These are phyloP conservation scores for Sebastes iracundus DNA, from an alignment of 2,797 vertebrate species.

Conservation along the genomic window DNA sequence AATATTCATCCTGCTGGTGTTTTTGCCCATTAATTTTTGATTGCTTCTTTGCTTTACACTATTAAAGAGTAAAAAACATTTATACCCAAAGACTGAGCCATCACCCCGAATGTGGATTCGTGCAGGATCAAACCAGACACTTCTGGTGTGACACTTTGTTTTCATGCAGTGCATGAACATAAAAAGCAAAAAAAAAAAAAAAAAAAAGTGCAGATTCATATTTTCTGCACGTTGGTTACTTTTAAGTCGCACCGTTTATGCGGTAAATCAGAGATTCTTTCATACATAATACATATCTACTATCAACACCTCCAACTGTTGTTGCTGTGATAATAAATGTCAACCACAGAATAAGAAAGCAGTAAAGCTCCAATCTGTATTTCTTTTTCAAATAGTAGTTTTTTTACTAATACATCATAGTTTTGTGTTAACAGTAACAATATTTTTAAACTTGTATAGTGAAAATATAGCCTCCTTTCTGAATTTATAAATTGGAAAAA, in stretches of 20 bases:
- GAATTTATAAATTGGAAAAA: not conserved
- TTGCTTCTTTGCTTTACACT: slow-evolving; percentile 84
- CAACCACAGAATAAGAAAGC: slow-evolving; percentile 35
- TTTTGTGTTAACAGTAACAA: not conserved
- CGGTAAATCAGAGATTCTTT: slow-evolving; percentile 55
- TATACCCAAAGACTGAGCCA: slow-evolving; percentile 78
- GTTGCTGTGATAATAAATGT: slow-evolving; percentile 43
- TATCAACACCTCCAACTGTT: slow-evolving; percentile 37
- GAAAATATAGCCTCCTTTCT: not conserved
- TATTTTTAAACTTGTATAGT: not conserved
- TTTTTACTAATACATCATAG: not conserved
- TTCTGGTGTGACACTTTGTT: slow-evolving; percentile 70
- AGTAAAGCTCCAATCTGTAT: not conserved
- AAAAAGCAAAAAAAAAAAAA: slow-evolving; percentile 42
- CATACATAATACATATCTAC: slow-evolving; percentile 62
- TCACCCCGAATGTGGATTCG: slow-evolving; percentile 77
- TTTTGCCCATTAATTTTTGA: slow-evolving; percentile 85
- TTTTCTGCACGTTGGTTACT: slow-evolving; percentile 61
- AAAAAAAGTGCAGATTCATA: slow-evolving; percentile 64
- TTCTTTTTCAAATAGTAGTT: not conserved
- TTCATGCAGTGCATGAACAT: slow-evolving; percentile 59
- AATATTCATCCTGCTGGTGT: slow-evolving; percentile 85
- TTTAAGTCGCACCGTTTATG: slow-evolving; percentile 64
- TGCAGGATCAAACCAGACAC: slow-evolving; percentile 77
- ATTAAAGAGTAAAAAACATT: slow-evolving; percentile 82